Evolutionary conservation across 2,113 vertebrate genomes (phyloP).

Genomic region (Corythaeola cristata): DNA sequence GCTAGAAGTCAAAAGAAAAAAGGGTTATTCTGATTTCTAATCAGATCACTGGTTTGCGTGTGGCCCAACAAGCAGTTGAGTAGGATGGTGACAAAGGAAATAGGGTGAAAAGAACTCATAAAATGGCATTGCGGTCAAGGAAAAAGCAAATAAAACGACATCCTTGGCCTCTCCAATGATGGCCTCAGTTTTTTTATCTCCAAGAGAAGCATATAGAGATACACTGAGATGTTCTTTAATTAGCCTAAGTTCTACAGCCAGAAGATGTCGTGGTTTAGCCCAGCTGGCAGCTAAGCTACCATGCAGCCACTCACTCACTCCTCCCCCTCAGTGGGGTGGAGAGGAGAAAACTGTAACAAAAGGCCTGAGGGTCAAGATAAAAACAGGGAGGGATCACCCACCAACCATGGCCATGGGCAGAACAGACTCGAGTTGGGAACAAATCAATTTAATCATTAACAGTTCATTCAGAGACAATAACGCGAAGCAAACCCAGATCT

Average conservation of each 20-base stretch:
- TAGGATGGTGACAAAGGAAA: background rate
- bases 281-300: too few species aligned
- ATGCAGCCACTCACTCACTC: too few species aligned
- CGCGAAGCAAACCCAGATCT: too few species aligned
- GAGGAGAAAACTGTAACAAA: too few species aligned
- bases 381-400: too few species aligned
- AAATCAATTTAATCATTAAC: too few species aligned
- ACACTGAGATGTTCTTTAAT: background rate
- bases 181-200: background rate
- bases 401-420: too few species aligned
- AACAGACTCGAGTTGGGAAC: too few species aligned
- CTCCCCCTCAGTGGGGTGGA: too few species aligned
- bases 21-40: background rate
- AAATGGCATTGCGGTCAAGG: background rate
- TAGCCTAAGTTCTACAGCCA: background rate
- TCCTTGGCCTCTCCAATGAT: background rate
- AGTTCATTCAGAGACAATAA: too few species aligned
- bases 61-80: background rate
- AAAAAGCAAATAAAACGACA: background rate
- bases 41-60: accelerated
- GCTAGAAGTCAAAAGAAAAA: background rate
- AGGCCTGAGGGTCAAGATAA: too few species aligned
- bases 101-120: background rate
- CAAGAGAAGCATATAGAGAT: background rate
- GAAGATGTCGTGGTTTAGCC: background rate